Evolutionary conservation across 1,140 invertebrate species (phyloP), one percentile per base, ranked within the genome.

Genomic region (Papilio aristodemus): DNA sequence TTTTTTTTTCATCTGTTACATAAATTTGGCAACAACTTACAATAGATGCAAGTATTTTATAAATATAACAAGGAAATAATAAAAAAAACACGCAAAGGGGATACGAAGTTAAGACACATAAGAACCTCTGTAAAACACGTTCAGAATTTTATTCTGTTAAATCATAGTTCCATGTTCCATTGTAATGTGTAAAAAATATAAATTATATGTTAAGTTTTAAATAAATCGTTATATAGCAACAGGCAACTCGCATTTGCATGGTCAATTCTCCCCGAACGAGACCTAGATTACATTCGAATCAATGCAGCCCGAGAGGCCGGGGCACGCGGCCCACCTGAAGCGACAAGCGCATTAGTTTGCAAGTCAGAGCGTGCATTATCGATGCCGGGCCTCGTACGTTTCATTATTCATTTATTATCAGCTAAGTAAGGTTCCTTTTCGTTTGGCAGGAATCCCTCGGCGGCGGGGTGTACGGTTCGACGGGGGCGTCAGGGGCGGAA

Each of bases 401-500:
- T 11, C 5, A 43, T 64, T 27, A 25, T 14, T 10, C 19, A 19
- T 27, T 14, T 64, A 14, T 27, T 32, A 14, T 17, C 5, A 14
- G 39, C 3, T 13, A 10, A 8, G 13, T 64, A 64, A 41, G 22
- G 62, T 43, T 64, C 36, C n/a, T 25, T 84, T 66, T 75, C 66
- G 39, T 64, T 58, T 32, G 25, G n/a, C 78, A 91, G 87, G 89
- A 91, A 76, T 88, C 84, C 68, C 79, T 87, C 73, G 80, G 83
- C 63, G 86, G 84, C 46, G 78, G 78, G 62, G 77, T 81, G 75
- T 89, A 77, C 79, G 87, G 85, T 54, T 89, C 87, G 62, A 76
- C 78, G 71, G 87, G 87, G 60, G 83, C 83, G 76, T 80, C 84
- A 63, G 88, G 82, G 69, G 80, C 75, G 71, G 87, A 89, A 74